phyloP scores from a whole-genome alignment of 1,140 invertebrate genomes.

The Atopsyche davidsoni region DNA sequence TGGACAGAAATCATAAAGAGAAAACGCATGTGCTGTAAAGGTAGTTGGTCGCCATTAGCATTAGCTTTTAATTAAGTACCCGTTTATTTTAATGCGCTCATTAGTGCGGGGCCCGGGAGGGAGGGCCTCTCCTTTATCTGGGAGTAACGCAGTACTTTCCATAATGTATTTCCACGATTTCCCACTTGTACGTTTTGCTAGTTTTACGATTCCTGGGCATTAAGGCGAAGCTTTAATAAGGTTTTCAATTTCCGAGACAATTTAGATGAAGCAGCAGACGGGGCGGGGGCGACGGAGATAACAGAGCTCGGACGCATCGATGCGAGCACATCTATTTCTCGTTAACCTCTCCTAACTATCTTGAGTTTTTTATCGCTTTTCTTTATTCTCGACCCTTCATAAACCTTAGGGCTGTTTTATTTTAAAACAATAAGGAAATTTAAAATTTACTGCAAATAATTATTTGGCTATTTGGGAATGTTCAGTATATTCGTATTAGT shows the following conservation, averaged over 20 bases:
- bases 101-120: slow-evolving; percentile 9
- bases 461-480: too few species aligned
- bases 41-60: slow-evolving; percentile 1
- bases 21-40: too few species aligned
- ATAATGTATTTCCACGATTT: slow-evolving; percentile 7
- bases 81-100: slow-evolving; percentile 26
- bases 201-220: slow-evolving; percentile 18
- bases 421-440: slow-evolving; percentile 13
- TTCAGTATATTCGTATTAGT: too few species aligned
- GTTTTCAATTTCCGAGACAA: slow-evolving; percentile 27
- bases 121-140: slow-evolving; percentile 7
- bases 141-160: slow-evolving; percentile 5
- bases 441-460: too few species aligned
- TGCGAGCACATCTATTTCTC: too few species aligned
- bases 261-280: slow-evolving; percentile 3
- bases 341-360: too few species aligned
- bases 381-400: too few species aligned
- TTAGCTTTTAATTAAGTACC: slow-evolving; percentile 21
- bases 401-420: not conserved
- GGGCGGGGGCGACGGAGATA: not conserved
- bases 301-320: not conserved
- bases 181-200: slow-evolving; percentile 16
- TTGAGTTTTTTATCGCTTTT: too few species aligned
- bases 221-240: slow-evolving; percentile 8
- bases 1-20: too few species aligned